A percentile compares a stretch with the other conserved stretches of the same genome.
Conservation (phyloP, 1,140 invertebrate genomes). For the Brachionus angularis region DNA sequence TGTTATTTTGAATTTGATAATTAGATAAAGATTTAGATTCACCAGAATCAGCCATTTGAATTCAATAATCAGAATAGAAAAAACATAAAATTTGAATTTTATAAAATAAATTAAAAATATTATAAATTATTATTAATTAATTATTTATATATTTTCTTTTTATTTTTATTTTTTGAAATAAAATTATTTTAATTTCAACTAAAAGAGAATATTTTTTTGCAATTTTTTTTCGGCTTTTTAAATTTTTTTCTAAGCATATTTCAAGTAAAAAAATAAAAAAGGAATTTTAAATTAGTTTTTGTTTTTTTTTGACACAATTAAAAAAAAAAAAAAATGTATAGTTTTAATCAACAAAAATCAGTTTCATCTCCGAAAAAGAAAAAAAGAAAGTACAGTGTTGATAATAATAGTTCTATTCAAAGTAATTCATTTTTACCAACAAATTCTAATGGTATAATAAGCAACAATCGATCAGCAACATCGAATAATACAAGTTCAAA, state of each 20-base stretch:
- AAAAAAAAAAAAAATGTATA: not conserved
- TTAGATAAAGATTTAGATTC: slow-evolving; percentile 32
- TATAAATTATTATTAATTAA: too few species aligned
- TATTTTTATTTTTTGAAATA: too few species aligned
- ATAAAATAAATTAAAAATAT: too few species aligned
- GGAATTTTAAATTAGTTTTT: too few species aligned
- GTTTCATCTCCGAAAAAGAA: slow-evolving; percentile 14
- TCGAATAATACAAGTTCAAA: not conserved
- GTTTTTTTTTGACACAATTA: too few species aligned
- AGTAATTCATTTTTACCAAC: not conserved
- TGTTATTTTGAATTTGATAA: not conserved
- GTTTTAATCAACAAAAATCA: not conserved
- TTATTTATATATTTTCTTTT: too few species aligned
- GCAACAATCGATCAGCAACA: not conserved
- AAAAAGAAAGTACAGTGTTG: slow-evolving; percentile 19
- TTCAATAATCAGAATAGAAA: slow-evolving; percentile 1
- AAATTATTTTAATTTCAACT: too few species aligned
- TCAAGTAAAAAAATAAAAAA: too few species aligned
- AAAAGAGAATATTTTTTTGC: too few species aligned
- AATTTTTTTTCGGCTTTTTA: too few species aligned
- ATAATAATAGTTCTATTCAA: not conserved
- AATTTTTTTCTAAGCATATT: too few species aligned
- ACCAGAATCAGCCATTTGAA: slow-evolving; percentile 17
- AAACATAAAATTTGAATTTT: slow-evolving; percentile 3
- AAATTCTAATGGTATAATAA: not conserved